Conservation (phyloP, 1,140 invertebrate genomes). For the Lordiphosa collinella region DNA sequence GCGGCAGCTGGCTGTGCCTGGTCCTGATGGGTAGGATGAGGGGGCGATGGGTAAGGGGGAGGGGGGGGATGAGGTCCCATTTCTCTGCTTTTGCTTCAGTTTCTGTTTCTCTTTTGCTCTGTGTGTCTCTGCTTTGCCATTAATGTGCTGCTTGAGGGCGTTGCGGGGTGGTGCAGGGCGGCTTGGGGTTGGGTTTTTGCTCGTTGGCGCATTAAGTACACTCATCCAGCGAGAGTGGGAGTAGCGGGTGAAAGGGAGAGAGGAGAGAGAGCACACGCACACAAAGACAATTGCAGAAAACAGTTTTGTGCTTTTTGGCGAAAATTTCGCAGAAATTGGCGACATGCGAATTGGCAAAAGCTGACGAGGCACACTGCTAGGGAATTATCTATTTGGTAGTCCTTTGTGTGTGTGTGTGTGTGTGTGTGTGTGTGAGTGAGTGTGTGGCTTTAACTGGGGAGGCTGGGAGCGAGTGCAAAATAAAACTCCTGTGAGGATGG, state of each 20-base stretch:
- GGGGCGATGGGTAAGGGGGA: too few species aligned
- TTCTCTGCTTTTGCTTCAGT: slow-evolving; percentile 18
- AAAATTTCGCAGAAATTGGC: slow-evolving; percentile 61
- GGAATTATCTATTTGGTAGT: slow-evolving; percentile 3
- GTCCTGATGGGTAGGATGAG: background rate
- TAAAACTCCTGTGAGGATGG: slow-evolving; percentile 19
- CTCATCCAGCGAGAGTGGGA: slow-evolving; percentile 14
- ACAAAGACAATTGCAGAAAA: slow-evolving; percentile 44
- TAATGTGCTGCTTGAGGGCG: slow-evolving; percentile 65
- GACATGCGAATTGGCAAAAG: slow-evolving; percentile 44
- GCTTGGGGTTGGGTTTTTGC: slow-evolving; percentile 15
- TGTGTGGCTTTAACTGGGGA: slow-evolving; percentile 21
- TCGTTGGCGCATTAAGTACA: slow-evolving; percentile 70
- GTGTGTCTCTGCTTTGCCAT: slow-evolving; percentile 39
- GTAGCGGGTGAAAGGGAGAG: background rate
- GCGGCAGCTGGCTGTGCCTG: slow-evolving; percentile 29
- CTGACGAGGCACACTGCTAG: slow-evolving; percentile 15
- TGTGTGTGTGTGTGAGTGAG: slow-evolving; percentile 15
- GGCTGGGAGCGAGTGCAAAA: slow-evolving; percentile 15
- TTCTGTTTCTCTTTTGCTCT: slow-evolving; percentile 17
- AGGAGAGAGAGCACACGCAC: slow-evolving; percentile 1
- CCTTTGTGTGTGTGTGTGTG: slow-evolving; percentile 1
- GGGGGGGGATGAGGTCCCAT: background rate
- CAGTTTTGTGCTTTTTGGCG: slow-evolving; percentile 63
- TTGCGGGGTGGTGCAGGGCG: slow-evolving; percentile 14